These are phyloP conservation scores for Apodemus speciosus DNA, from an alignment of 2,113 vertebrate genomes.

Conservation along the genomic window DNA sequence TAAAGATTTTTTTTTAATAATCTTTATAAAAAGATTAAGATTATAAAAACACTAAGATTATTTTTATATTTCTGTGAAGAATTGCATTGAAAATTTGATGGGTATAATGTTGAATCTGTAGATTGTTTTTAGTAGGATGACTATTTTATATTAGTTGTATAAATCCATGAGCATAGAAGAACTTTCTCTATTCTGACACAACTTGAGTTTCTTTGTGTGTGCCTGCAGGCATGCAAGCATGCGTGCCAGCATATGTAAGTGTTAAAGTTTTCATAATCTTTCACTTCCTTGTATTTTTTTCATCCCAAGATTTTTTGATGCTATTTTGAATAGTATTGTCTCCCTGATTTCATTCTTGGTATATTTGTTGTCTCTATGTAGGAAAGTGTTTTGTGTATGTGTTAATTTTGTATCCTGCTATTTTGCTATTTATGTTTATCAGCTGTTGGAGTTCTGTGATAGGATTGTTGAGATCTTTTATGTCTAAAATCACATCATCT, in stretches of 20 bases:
- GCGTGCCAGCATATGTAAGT: background rate
- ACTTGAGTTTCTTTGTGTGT: no score
- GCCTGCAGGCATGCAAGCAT: no score
- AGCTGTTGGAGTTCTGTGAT: background rate
- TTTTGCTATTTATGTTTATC: background rate
- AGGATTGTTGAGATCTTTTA: background rate
- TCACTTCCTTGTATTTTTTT: background rate
- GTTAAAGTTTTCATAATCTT: background rate
- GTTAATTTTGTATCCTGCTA: background rate
- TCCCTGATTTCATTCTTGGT: background rate
- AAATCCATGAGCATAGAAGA: background rate
- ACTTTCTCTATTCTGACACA: background rate
- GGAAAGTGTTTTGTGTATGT: background rate
- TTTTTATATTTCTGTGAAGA: background rate
- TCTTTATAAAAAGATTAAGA: background rate
- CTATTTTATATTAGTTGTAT: background rate
- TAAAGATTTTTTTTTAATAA: background rate
- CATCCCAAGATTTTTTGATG: background rate
- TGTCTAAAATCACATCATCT: background rate
- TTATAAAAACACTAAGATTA: background rate
- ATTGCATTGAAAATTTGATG: background rate
- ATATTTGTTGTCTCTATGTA: background rate
- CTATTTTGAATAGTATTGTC: background rate
- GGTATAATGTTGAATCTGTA: background rate
- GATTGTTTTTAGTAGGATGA: background rate